phyloP scores from a whole-genome alignment of 2,113 vertebrate genomes.

The Zonotrichia leucophrys region DNA sequence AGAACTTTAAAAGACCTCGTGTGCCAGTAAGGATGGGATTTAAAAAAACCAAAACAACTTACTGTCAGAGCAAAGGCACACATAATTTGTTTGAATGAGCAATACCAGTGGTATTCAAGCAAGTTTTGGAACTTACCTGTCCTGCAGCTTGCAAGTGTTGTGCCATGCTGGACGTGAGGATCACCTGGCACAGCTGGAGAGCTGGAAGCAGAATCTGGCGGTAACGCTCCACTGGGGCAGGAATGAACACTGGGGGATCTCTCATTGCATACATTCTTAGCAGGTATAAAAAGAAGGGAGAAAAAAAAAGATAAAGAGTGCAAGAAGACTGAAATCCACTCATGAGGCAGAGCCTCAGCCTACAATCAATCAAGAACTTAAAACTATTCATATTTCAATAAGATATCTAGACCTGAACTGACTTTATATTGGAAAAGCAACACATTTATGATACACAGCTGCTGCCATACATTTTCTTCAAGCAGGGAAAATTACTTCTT shows the following conservation, averaged over 20 bases:
- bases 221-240: slow-evolving; percentile 89
- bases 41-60: neutral
- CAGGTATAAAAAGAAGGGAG: neutral
- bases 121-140: slow-evolving; percentile 77
- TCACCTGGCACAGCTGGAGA: slow-evolving; percentile 89
- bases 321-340: neutral
- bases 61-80: neutral
- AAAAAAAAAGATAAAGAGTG: neutral
- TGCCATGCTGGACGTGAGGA: slow-evolving; percentile 91
- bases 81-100: neutral
- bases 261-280: slow-evolving; percentile 81
- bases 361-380: neutral
- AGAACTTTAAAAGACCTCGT: neutral
- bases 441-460: neutral
- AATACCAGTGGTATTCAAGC: neutral
- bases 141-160: slow-evolving; percentile 93
- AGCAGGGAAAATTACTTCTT: neutral
- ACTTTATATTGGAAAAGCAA: neutral
- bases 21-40: neutral
- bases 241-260: slow-evolving; percentile 90
- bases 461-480: neutral
- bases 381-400: neutral
- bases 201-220: slow-evolving; percentile 93
- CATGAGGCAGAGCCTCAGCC: neutral
- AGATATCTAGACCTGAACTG: neutral